Conservation (phyloP, 2,113 vertebrate genomes). For the Larimichthys crocea region DNA sequence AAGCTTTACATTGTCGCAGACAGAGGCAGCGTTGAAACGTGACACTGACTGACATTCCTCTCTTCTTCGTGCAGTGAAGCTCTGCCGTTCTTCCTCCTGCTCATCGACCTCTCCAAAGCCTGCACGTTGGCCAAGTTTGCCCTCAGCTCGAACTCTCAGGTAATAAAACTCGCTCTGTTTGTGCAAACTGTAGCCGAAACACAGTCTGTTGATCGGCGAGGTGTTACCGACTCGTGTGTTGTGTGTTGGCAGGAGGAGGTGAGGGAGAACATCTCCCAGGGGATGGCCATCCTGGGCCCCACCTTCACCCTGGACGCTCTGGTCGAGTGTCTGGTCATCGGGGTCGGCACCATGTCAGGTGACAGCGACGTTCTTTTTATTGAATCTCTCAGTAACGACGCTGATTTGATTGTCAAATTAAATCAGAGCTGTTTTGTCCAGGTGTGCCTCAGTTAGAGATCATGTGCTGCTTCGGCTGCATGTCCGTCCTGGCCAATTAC, state of each 20-base stretch:
- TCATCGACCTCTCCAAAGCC: constrained; percentile 97
- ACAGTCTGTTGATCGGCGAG: no score
- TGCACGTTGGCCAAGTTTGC: constrained; percentile 96
- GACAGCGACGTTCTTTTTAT: not conserved
- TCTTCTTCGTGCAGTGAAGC: constrained; percentile 87
- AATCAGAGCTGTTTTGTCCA: constrained; percentile 52
- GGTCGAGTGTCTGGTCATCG: constrained; percentile 97
- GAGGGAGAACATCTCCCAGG: constrained; percentile 96
- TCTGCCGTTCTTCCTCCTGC: constrained; percentile 94
- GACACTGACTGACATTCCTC: not conserved
- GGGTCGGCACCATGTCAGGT: constrained; percentile 95
- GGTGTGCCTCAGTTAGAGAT: constrained; percentile 97
- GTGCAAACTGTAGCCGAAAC: not conserved
- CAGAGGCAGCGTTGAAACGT: not conserved
- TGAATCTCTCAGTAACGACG: not conserved
- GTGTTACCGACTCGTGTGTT: not conserved
- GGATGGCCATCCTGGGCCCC: constrained; percentile 97
- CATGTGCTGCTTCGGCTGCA: constrained; percentile 99
- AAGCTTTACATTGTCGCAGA: not conserved
- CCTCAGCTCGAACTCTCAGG: constrained; percentile 98
- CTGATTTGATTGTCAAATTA: not conserved
- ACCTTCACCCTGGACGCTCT: constrained; percentile 96
- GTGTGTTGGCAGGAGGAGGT: constrained; percentile 91
- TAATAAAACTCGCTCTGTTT: constrained; percentile 47
- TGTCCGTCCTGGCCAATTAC: constrained; percentile 98